These are phyloP conservation scores for Phocoena sinus DNA, from an alignment of 2,113 vertebrate species.

Conservation along the genomic window DNA sequence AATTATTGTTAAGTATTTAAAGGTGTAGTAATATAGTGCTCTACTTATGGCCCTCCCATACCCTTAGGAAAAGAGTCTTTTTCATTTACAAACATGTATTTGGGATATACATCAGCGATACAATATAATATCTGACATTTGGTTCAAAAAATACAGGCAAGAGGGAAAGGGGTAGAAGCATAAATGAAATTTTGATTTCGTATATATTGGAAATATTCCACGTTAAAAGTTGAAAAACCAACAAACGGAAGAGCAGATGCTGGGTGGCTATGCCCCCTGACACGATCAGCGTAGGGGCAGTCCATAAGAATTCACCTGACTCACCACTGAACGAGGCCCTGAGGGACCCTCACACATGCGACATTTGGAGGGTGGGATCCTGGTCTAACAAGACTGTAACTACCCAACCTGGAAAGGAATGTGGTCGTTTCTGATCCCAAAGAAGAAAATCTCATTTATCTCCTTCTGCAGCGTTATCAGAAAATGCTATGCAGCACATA, in stretches of 20 bases:
- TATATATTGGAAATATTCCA: background rate
- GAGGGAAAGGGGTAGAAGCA: background rate
- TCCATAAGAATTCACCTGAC: too few relatives aligned
- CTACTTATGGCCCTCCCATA: accelerated
- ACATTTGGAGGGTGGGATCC: accelerated
- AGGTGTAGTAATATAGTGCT: background rate
- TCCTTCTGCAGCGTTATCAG: conserved; percentile 31
- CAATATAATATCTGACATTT: background rate
- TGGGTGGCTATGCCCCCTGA: background rate
- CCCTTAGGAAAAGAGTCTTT: background rate
- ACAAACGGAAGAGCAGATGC: background rate
- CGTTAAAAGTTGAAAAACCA: background rate
- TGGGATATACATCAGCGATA: background rate
- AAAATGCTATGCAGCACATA: conserved; percentile 56
- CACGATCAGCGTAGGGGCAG: accelerated
- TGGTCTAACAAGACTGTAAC: background rate
- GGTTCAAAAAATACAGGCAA: background rate
- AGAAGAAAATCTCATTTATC: conserved; percentile 46
- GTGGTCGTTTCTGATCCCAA: conserved; percentile 16
- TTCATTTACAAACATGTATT: background rate
- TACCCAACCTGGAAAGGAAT: background rate
- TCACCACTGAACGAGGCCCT: background rate
- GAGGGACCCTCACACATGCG: accelerated
- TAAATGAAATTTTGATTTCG: background rate
- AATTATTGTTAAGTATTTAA: background rate